phyloP scores from a whole-genome alignment of 1,140 invertebrate genomes.

The Bradynema listronoti region DNA sequence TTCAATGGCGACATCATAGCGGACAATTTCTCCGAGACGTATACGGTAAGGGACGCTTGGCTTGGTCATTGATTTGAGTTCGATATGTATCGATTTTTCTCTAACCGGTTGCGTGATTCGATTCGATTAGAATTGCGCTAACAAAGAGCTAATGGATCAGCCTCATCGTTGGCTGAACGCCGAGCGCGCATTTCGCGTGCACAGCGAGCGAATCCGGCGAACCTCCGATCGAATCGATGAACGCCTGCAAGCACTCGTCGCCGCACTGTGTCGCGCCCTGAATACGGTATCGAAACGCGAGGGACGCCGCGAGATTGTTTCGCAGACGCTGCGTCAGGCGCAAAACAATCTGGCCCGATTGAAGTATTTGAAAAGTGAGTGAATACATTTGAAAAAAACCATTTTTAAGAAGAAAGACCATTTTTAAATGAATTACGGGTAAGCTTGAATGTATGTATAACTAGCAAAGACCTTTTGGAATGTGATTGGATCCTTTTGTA shows the following conservation, averaged over 20 bases:
- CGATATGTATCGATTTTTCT: no score
- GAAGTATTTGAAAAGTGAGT: slow-evolving; percentile 36
- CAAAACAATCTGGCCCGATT: slow-evolving; percentile 20
- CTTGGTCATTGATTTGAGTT: no score
- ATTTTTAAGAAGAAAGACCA: no score
- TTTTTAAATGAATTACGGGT: no score
- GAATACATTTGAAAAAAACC: no score
- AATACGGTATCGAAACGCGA: slow-evolving; percentile 28
- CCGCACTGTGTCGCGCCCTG: slow-evolving; percentile 18
- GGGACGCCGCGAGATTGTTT: slow-evolving; percentile 25
- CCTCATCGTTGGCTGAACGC: slow-evolving; percentile 8
- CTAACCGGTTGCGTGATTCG: no score
- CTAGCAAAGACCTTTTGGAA: not conserved
- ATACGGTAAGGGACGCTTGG: slow-evolving; percentile 37
- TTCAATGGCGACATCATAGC: slow-evolving; percentile 32
- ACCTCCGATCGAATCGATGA: slow-evolving; percentile 27
- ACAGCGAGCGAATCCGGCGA: slow-evolving; percentile 15
- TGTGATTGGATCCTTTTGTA: not conserved
- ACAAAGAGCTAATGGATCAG: slow-evolving; percentile 17
- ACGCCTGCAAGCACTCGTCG: slow-evolving; percentile 18
- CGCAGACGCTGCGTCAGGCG: slow-evolving; percentile 29
- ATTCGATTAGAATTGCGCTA: no score
- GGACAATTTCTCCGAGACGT: slow-evolving; percentile 31
- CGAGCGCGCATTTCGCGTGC: slow-evolving; percentile 1
- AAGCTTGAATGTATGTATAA: not conserved